Evolutionary conservation across 2,113 vertebrate genomes (phyloP).

Genomic region (Rhinolophus ferrumequinum): DNA sequence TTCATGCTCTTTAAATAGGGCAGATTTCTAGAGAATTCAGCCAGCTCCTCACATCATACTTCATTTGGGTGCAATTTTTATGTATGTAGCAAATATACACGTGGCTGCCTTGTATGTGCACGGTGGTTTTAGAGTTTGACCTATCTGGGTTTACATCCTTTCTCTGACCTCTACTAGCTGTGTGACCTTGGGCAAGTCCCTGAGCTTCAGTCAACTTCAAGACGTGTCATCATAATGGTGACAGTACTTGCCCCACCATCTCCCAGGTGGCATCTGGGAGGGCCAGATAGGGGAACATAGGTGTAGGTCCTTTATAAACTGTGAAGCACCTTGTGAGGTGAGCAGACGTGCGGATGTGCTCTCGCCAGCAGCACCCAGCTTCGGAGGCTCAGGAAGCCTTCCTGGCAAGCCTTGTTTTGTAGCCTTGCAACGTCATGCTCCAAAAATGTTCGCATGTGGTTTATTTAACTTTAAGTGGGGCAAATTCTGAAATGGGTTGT

Average conservation of each 20-base stretch:
- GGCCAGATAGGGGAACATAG: rapidly evolving
- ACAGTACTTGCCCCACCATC: rapidly evolving
- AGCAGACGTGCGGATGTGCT: rapidly evolving
- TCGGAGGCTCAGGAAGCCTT: not conserved
- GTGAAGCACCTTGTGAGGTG: rapidly evolving
- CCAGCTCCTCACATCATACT: not conserved
- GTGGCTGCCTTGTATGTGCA: not conserved
- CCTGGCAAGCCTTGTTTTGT: not conserved
- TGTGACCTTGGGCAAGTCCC: not conserved
- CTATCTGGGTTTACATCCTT: not conserved
- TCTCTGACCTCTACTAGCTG: not conserved
- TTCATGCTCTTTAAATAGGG: not conserved
- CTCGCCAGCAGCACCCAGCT: not conserved
- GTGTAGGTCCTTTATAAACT: rapidly evolving
- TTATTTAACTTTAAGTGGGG: constrained; percentile 80
- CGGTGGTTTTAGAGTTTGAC: not conserved
- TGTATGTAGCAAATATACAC: not conserved
- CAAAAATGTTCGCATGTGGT: constrained; percentile 77
- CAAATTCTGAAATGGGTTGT: constrained; percentile 73
- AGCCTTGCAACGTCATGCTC: constrained; percentile 70
- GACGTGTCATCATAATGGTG: not conserved
- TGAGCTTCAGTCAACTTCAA: not conserved
- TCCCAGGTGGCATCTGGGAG: not conserved
- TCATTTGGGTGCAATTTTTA: not conserved
- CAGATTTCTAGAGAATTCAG: constrained; percentile 1